Evolutionary conservation across 1,140 invertebrate genomes (phyloP).

Genomic region (Atta texana): DNA sequence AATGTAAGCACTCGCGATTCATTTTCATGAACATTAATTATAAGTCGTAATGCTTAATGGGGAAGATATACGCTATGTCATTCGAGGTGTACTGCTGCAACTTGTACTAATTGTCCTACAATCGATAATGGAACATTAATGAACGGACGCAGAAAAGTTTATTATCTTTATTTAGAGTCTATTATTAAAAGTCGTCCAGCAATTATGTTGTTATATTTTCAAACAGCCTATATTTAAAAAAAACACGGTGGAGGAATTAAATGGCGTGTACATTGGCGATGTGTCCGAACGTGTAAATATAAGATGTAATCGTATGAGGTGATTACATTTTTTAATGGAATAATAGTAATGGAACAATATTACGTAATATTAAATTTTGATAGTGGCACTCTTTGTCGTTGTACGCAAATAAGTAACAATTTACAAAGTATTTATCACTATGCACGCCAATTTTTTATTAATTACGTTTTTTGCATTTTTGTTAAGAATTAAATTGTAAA

Average conservation of each 20-base stretch:
- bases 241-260: background rate
- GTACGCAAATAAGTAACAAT: background rate
- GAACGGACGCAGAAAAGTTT: background rate
- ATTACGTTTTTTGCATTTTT: background rate
- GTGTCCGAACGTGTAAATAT: slow-evolving; percentile 35
- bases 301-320: background rate
- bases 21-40: slow-evolving; percentile 39
- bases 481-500: background rate
- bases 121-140: slow-evolving; percentile 29
- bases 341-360: too few species aligned
- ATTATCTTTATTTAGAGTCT: background rate
- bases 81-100: background rate
- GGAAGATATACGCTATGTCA: slow-evolving; percentile 53
- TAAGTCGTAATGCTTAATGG: slow-evolving; percentile 18
- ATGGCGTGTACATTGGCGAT: slow-evolving; percentile 26
- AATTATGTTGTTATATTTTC: background rate
- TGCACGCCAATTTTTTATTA: background rate
- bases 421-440: background rate
- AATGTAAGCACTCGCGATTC: slow-evolving; percentile 51
- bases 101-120: slow-evolving; percentile 5
- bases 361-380: slow-evolving; percentile 21
- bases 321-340: slow-evolving; percentile 16
- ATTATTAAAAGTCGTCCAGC: background rate
- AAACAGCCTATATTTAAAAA: background rate
- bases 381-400: slow-evolving; percentile 17